phyloP scores from a whole-genome alignment of 2,113 vertebrate genomes.

The Genyomyrus donnyi region DNA sequence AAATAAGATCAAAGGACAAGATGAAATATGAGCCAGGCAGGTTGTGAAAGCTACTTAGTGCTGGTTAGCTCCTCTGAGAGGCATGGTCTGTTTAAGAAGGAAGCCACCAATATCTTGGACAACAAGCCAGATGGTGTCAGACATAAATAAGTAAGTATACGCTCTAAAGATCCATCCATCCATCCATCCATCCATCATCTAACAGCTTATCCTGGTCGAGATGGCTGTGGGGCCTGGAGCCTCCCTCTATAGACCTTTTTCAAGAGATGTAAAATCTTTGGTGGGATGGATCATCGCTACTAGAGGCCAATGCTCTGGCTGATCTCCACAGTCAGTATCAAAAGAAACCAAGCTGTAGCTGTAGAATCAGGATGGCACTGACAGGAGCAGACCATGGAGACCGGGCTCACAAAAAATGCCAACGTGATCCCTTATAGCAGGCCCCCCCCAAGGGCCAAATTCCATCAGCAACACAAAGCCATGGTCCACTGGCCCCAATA shows the following conservation, averaged over 20 bases:
- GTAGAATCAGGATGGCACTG: neutral
- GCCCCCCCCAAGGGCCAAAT: neutral
- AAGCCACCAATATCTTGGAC: neutral
- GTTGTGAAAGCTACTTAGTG: neutral
- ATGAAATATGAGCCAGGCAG: neutral
- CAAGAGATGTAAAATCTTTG: neutral
- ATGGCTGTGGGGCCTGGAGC: neutral
- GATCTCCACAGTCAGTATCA: neutral
- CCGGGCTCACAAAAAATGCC: neutral
- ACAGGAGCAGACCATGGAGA: neutral
- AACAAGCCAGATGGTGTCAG: neutral
- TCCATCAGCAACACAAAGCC: too few species aligned
- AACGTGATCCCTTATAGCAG: neutral
- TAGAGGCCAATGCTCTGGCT: neutral
- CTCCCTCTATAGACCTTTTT: neutral
- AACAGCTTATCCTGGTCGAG: neutral
- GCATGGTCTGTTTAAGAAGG: neutral
- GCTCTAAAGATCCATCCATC: neutral
- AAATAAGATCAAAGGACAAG: neutral
- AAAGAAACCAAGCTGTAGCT: neutral
- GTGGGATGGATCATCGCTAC: neutral
- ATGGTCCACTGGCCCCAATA: too few species aligned
- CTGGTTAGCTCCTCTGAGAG: neutral
- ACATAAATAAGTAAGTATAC: neutral
- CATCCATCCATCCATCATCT: neutral